phyloP scores from a whole-genome alignment of 1,140 invertebrate species.

The Archegozetes longisetosus region DNA sequence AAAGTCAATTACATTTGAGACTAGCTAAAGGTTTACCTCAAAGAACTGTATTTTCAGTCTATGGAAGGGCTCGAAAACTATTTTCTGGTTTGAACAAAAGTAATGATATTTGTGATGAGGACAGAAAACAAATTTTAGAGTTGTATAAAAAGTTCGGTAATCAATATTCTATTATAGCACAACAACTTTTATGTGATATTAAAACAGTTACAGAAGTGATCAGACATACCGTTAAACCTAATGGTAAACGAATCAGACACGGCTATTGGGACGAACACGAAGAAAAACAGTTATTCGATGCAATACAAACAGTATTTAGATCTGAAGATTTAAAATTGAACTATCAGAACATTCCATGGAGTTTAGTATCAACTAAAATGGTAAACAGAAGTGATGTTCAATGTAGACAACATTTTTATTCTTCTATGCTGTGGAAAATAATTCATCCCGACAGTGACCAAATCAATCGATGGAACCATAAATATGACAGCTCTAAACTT shows the following conservation, averaged over 20 bases:
- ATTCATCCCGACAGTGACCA: not conserved
- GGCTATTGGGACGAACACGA: not conserved
- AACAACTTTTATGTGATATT: not conserved
- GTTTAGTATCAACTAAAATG: not conserved
- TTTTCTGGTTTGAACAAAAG: not conserved
- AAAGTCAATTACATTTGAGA: not conserved
- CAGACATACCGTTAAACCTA: not conserved
- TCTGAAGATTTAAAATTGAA: not conserved
- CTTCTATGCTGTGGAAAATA: not conserved
- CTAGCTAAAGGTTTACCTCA: not conserved
- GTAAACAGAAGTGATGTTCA: not conserved
- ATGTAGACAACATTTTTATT: not conserved
- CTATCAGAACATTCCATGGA: not conserved
- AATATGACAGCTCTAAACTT: not conserved
- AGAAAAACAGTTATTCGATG: not conserved
- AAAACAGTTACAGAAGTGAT: not conserved
- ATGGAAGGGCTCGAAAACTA: not conserved
- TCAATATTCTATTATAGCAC: not conserved
- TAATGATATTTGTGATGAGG: not conserved
- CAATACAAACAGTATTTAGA: not conserved
- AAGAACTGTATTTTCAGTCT: not conserved
- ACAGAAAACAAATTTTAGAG: not conserved
- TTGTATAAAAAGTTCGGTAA: not conserved
- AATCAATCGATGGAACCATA: not conserved
- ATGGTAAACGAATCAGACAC: not conserved